phyloP scores from a whole-genome alignment of 2,888 invertebrate genomes.

The Meteorus colon region DNA sequence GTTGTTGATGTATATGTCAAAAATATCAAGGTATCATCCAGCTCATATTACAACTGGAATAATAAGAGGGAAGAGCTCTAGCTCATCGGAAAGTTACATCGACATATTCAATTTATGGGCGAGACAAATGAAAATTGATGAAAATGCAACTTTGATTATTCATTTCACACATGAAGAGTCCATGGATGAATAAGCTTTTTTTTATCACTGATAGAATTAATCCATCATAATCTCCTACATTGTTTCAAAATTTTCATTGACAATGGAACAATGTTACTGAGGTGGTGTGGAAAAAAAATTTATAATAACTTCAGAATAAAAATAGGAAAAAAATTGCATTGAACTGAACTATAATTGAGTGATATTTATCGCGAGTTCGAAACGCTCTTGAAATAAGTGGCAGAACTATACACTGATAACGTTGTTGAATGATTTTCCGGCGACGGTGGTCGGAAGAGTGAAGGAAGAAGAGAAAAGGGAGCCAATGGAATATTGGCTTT shows the following conservation, averaged over 20 bases:
- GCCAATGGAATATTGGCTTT: slow-evolving; percentile 35
- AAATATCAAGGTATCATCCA: background rate
- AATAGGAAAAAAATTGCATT: background rate
- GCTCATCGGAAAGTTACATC: background rate
- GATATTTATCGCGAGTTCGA: slow-evolving; percentile 5
- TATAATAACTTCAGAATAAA: background rate
- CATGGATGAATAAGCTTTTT: background rate
- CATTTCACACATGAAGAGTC: background rate
- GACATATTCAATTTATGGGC: background rate
- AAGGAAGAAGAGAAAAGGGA: background rate
- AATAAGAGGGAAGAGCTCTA: background rate
- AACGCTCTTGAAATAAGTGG: slow-evolving; percentile 26
- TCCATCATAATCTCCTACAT: background rate
- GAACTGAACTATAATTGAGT: background rate
- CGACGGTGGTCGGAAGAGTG: background rate
- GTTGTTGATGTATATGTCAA: background rate
- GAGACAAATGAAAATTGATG: background rate
- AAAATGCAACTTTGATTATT: background rate
- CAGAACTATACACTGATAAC: slow-evolving; percentile 23
- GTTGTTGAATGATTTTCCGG: slow-evolving; percentile 35
- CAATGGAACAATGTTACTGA: background rate
- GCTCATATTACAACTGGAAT: background rate
- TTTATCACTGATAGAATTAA: background rate
- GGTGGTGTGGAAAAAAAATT: background rate
- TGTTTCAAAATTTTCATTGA: background rate